Percentiles rank a stretch among this genome's conserved stretches.
Conservation (phyloP, 2,113 vertebrate species). For the Marmota monax region DNA sequence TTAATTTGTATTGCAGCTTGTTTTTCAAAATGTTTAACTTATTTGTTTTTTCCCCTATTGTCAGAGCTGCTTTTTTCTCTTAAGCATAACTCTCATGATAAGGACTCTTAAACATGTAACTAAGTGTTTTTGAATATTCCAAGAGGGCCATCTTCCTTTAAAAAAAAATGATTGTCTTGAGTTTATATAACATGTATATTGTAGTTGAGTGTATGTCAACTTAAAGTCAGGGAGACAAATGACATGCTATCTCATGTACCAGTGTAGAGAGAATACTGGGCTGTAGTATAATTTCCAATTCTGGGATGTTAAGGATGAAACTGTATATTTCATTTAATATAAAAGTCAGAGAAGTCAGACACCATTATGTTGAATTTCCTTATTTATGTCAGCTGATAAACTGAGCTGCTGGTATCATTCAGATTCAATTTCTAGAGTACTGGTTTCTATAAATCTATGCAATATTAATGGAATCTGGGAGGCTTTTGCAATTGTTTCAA, state of each 20-base stretch:
- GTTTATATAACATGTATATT: background rate
- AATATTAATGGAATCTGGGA: slow-evolving; percentile 76
- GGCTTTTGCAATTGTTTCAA: slow-evolving; percentile 72
- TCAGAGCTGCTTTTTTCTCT: slow-evolving; percentile 65
- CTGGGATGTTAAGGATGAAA: slow-evolving; percentile 75
- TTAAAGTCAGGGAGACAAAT: slow-evolving; percentile 15
- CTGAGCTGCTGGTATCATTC: slow-evolving; percentile 73
- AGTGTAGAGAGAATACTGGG: slow-evolving; percentile 51
- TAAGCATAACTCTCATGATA: background rate
- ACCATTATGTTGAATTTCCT: slow-evolving; percentile 55
- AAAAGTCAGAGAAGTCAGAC: slow-evolving; percentile 64
- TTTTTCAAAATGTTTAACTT: slow-evolving; percentile 64
- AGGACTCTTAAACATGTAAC: background rate
- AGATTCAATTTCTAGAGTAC: slow-evolving; percentile 69
- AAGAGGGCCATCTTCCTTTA: background rate
- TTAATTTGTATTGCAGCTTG: slow-evolving; percentile 39
- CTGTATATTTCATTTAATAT: slow-evolving; percentile 28
- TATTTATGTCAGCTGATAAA: slow-evolving; percentile 70
- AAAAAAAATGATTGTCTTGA: background rate
- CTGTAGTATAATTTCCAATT: slow-evolving; percentile 44
- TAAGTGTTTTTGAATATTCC: background rate
- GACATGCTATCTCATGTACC: slow-evolving; percentile 3
- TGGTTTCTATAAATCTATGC: slow-evolving; percentile 77
- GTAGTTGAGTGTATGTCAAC: background rate
- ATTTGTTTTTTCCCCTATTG: slow-evolving; percentile 45